Conservation (phyloP, 2,113 vertebrate genomes). For the Alectura lathami region DNA sequence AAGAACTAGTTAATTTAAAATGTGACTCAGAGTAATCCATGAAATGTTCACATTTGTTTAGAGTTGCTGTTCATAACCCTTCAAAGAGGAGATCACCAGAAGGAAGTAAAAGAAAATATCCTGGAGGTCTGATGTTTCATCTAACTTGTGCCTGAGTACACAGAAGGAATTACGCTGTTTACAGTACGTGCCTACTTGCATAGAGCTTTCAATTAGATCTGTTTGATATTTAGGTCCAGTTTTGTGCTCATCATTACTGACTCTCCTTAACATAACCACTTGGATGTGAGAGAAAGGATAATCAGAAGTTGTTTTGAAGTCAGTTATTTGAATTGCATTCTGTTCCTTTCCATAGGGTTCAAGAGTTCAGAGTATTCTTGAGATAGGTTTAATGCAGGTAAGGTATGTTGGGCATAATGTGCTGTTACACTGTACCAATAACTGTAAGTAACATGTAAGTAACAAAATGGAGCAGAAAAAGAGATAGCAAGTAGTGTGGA, state of each 20-base stretch:
- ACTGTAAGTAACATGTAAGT: background rate
- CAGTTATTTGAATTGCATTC: background rate
- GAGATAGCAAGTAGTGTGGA: background rate
- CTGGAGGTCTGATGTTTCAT: background rate
- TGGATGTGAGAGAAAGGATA: background rate
- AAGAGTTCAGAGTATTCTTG: background rate
- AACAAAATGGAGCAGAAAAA: background rate
- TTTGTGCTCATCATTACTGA: background rate
- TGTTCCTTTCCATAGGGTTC: background rate
- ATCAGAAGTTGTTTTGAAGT: background rate
- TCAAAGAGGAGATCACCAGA: background rate
- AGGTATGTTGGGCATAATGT: rapidly evolving
- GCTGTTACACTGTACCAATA: background rate
- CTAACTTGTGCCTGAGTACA: background rate
- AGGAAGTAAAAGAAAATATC: background rate
- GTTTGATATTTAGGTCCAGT: background rate
- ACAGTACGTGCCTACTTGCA: background rate
- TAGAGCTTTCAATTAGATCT: background rate
- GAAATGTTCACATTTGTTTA: background rate
- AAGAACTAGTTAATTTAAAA: background rate
- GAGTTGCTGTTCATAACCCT: background rate
- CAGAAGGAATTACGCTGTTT: background rate
- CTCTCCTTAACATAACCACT: background rate
- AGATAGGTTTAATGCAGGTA: background rate
- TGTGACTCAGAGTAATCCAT: background rate